These are phyloP conservation scores for Platichthys flesus DNA, from an alignment of 2,113 vertebrate species.

Conservation along the genomic window DNA sequence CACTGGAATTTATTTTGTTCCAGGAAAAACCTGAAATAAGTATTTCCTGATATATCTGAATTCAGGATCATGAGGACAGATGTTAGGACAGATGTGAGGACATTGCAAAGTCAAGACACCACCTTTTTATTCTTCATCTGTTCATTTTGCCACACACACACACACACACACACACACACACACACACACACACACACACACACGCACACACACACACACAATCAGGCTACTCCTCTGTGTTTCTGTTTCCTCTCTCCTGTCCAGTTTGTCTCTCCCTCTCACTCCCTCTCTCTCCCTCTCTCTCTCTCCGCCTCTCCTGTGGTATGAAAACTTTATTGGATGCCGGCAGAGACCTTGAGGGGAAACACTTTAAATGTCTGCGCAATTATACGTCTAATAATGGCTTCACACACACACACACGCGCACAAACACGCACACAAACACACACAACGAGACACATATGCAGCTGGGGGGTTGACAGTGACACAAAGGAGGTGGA, in stretches of 20 bases:
- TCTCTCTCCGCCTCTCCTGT: slow-evolving; percentile 40
- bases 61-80: too few species aligned
- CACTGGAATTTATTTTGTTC: too few species aligned
- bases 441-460: too few species aligned
- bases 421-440: neutral
- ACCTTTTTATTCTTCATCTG: neutral
- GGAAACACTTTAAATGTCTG: slow-evolving; percentile 99
- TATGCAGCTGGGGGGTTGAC: slow-evolving; percentile 87
- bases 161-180: neutral
- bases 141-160: neutral
- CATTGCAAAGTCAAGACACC: neutral
- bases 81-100: too few species aligned
- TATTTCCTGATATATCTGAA: too few species aligned
- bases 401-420: slow-evolving; percentile 77
- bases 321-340: slow-evolving; percentile 98
- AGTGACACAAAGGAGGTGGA: slow-evolving; percentile 95
- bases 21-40: too few species aligned
- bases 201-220: neutral
- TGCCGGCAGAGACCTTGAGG: slow-evolving; percentile 93
- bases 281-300: slow-evolving; percentile 57
- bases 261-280: slow-evolving; percentile 31
- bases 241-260: slow-evolving; percentile 14
- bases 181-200: neutral
- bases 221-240: neutral
- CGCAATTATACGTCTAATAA: slow-evolving; percentile 99